These are phyloP conservation scores for Euplexia lucipara DNA, from an alignment of 2,888 invertebrate genomes.

Conservation along the genomic window DNA sequence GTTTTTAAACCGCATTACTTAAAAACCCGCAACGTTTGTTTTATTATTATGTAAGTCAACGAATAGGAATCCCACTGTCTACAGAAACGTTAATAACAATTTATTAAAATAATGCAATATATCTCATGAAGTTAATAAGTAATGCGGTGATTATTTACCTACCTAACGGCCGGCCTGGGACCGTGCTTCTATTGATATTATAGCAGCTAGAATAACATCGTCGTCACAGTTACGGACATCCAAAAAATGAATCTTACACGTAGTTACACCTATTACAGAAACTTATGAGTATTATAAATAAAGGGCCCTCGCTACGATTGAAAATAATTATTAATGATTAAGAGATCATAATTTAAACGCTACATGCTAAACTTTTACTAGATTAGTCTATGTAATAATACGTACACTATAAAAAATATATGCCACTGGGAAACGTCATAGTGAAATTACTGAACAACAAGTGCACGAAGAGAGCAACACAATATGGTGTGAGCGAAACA, in stretches of 20 bases:
- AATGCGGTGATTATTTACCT: slow-evolving; percentile 44
- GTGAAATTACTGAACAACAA: slow-evolving; percentile 76
- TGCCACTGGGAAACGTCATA: slow-evolving; percentile 82
- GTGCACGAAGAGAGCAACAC: slow-evolving; percentile 67
- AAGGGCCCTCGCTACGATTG: slow-evolving; percentile 81
- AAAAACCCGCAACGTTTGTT: slow-evolving; percentile 31
- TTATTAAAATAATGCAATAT: slow-evolving; percentile 27
- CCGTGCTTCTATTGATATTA: slow-evolving; percentile 44
- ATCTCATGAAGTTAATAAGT: slow-evolving; percentile 41
- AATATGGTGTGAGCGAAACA: slow-evolving; percentile 43
- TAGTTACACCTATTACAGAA: slow-evolving; percentile 83
- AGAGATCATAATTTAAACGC: slow-evolving; percentile 90
- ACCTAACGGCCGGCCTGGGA: slow-evolving; percentile 56
- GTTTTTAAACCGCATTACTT: slow-evolving; percentile 44
- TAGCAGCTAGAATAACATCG: slow-evolving; percentile 66
- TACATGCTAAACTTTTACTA: slow-evolving; percentile 86
- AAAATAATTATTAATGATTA: slow-evolving; percentile 91
- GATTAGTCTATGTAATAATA: slow-evolving; percentile 87
- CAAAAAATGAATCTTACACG: slow-evolving; percentile 74
- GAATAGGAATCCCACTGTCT: slow-evolving; percentile 15
- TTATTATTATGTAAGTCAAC: slow-evolving; percentile 12
- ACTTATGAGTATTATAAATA: slow-evolving; percentile 91
- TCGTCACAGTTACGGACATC: slow-evolving; percentile 78
- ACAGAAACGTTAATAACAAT: not conserved
- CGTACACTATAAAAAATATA: slow-evolving; percentile 84